phyloP scores from a whole-genome alignment of 2,113 vertebrate genomes.

The Buteo buteo region DNA sequence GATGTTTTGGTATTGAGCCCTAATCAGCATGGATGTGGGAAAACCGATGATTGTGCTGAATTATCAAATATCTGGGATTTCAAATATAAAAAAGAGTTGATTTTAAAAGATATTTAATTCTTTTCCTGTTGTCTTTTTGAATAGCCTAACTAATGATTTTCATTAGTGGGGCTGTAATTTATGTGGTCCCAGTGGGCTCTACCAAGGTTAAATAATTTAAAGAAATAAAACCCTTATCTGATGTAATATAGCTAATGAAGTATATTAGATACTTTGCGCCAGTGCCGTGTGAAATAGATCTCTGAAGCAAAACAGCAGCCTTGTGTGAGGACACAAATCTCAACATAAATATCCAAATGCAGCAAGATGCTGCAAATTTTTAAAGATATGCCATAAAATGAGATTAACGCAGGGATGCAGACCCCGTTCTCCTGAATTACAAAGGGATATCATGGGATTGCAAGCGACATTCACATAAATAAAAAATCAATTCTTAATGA shows the following conservation, averaged over 20 bases:
- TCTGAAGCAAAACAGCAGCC: conserved; percentile 51
- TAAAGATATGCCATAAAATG: conserved; percentile 63
- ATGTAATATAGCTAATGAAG: conserved; percentile 73
- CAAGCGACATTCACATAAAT: conserved; percentile 72
- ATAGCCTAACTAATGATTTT: conserved; percentile 76
- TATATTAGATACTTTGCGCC: conserved; percentile 46
- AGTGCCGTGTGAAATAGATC: conserved; percentile 41
- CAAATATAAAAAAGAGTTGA: background rate
- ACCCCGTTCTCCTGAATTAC: conserved; percentile 55
- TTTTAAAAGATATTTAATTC: conserved; percentile 48
- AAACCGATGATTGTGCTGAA: background rate
- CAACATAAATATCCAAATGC: conserved; percentile 66
- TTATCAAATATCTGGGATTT: background rate
- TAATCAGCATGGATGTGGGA: background rate
- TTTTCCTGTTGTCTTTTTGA: conserved; percentile 51
- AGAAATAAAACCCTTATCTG: conserved; percentile 70
- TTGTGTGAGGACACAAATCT: conserved; percentile 70
- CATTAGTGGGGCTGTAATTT: conserved; percentile 75
- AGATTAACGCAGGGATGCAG: conserved; percentile 49
- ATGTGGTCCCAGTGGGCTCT: conserved; percentile 68
- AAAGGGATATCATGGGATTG: conserved; percentile 70
- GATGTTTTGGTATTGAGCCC: background rate
- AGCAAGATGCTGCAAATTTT: conserved; percentile 70
- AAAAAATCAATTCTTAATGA: conserved; percentile 81
- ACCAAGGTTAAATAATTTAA: conserved; percentile 81